Evolutionary conservation across 2,113 vertebrate genomes (phyloP).

Genomic region (Chamaea fasciata): DNA sequence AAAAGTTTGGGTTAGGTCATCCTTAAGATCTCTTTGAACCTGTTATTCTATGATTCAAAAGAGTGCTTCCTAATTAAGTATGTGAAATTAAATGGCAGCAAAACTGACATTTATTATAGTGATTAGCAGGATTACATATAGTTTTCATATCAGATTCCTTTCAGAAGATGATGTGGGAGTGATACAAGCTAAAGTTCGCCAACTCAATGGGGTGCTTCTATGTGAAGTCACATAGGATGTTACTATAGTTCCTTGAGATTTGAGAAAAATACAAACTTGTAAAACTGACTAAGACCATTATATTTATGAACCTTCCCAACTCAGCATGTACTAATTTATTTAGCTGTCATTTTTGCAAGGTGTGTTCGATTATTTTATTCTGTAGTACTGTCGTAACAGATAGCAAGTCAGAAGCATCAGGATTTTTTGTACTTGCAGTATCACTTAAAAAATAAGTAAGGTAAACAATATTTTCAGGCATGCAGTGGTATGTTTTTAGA

Average conservation of each 20-base stretch:
- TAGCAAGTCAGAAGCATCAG: neutral
- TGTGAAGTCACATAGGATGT: neutral
- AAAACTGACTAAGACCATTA: neutral
- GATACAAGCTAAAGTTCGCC: accelerated
- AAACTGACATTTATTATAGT: neutral
- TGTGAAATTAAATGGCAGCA: neutral
- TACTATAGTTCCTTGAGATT: neutral
- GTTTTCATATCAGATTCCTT: neutral
- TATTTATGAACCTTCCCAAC: neutral
- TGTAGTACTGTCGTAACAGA: neutral
- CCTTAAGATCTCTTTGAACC: neutral
- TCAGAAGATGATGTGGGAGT: neutral
- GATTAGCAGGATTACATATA: neutral
- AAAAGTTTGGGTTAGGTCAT: neutral
- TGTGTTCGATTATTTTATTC: neutral
- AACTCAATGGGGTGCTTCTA: neutral
- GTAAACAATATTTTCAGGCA: neutral
- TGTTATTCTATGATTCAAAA: neutral
- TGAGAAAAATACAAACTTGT: neutral
- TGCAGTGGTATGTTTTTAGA: neutral
- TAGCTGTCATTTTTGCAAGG: neutral
- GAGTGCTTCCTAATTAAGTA: neutral
- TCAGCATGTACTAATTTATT: neutral
- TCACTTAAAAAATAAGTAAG: neutral
- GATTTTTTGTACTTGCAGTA: neutral